Percentiles rank a stretch among this genome's conserved stretches.
phyloP scores from a whole-genome alignment of 2,888 invertebrate genomes.

The Phanerotoma sp. region DNA sequence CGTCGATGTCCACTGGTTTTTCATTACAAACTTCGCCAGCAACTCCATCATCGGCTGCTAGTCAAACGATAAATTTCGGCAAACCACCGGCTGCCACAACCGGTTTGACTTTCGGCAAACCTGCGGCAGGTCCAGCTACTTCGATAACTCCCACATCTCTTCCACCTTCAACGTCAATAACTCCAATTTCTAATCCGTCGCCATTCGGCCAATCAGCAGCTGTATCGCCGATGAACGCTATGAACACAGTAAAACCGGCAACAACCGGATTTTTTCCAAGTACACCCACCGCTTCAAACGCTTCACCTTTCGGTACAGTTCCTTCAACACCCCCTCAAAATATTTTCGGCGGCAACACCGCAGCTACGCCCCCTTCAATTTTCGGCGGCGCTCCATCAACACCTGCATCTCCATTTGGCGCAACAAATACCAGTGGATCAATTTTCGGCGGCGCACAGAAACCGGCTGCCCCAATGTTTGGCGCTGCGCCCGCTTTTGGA shows the following conservation, averaged over 20 bases:
- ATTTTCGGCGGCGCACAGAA: conserved; percentile 16
- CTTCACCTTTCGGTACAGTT: conserved; percentile 32
- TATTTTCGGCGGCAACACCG: conserved; percentile 35
- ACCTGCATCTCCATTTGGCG: conserved; percentile 10
- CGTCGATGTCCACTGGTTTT: conserved; percentile 1
- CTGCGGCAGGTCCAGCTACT: conserved; percentile 16
- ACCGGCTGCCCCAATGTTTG: conserved; percentile 23
- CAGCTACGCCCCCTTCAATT: conserved; percentile 13
- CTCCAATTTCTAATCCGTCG: conserved; percentile 24
- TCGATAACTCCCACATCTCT: conserved; percentile 22
- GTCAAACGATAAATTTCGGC: conserved; percentile 26
- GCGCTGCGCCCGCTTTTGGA: conserved; percentile 33
- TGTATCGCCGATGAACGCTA: conserved; percentile 9
- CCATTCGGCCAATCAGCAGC: conserved; percentile 29
- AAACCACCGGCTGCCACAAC: conserved; percentile 14
- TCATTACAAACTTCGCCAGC: conserved; percentile 1
- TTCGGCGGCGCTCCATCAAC: conserved; percentile 22
- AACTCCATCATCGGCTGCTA: conserved; percentile 17
- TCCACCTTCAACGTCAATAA: conserved; percentile 22
- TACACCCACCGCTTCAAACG: conserved; percentile 14
- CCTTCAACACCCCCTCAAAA: conserved; percentile 21
- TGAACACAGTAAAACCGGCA: conserved; percentile 16
- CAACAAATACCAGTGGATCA: conserved; percentile 8
- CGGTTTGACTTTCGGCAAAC: conserved; percentile 24
- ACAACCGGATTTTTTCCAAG: conserved; percentile 24